Evolutionary conservation across 2,113 vertebrate species (phyloP), one percentile per base, ranked within the genome.

Genomic region (Podilymbus podiceps): DNA sequence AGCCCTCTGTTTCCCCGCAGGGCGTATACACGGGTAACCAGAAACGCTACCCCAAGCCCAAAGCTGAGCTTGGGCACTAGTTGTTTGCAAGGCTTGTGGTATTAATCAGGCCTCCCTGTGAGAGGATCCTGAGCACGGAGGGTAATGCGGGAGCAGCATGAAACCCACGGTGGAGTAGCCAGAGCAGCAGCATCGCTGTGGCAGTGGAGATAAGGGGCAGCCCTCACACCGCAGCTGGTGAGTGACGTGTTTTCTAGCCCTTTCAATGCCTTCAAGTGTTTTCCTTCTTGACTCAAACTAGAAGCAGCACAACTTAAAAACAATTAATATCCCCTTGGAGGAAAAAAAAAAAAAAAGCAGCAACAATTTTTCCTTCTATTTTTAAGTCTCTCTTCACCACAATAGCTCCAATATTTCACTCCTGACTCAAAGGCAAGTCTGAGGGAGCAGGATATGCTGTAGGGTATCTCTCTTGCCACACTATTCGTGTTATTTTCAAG

Each of bases 391-490:
- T 9, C 63, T 95, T 92, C 67, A 67, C 87, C 87, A 97, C 92
- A 96, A 96, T 96, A 87, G 74, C 79, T 71, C 89, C 81, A 91
- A 91, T 96, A 97, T 88, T 97, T 96, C 96, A 95, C 87, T 93
- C 73, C 67, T 86, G 92, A 52, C 93, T 97, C 90, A 95, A 96
- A 95, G 82, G 83, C 92, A 19, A 79, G 89, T 93, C 92, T 6
- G 9, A 94, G 76, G 68, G 76, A 97, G 96, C 96, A 97, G 97
- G 97, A 97, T 97, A 95, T 95, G 97, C 96, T 96, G 91, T 68
- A 73, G 94, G 95, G 95, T 98, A 97, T 98, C 97, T 97, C 85
- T 91, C 91, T 58, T 74, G 96, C 93, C 97, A 97, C 89, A 96
- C 93, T 81, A 96, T 93, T 97, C 72, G 53, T 94, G 93, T 93